A percentile compares a stretch with the other conserved stretches of the same genome.
Evolutionary conservation across 2,113 vertebrate species (phyloP).

Genomic region (Enhydra lutris): DNA sequence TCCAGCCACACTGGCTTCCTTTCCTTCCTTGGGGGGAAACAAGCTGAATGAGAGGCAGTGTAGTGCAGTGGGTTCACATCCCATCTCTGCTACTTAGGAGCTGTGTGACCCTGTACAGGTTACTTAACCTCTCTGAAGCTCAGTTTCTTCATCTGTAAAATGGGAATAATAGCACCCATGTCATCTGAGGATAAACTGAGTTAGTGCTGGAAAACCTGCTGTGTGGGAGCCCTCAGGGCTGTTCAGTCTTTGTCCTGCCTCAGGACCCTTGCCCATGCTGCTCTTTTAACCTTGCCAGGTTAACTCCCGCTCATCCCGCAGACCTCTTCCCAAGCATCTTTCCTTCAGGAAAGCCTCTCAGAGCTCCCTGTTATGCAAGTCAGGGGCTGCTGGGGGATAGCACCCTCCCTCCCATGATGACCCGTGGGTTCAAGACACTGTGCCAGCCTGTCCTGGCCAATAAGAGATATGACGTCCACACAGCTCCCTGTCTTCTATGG

Average conservation of each 20-base stretch:
- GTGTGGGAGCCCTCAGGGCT: accelerated
- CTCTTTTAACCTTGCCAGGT: neutral
- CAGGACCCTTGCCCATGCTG: neutral
- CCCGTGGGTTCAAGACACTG: accelerated
- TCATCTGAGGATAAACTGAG: neutral
- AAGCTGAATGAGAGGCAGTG: neutral
- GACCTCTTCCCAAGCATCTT: neutral
- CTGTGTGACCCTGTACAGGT: neutral
- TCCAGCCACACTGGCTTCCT: neutral
- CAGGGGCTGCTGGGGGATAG: neutral
- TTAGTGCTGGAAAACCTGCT: neutral
- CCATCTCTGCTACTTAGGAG: neutral
- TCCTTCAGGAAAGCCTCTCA: neutral
- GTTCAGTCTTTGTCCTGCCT: neutral
- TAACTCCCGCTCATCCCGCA: neutral
- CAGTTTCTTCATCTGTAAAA: neutral
- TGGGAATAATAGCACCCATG: neutral
- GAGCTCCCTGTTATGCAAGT: neutral
- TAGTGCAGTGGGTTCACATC: neutral
- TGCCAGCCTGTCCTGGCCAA: neutral
- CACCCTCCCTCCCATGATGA: neutral
- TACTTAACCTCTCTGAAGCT: neutral
- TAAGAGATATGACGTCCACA: accelerated
- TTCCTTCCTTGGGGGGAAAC: neutral
- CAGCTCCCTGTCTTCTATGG: neutral